A percentile compares a stretch with the other conserved stretches of the same genome.
These are phyloP conservation scores for Dioctria rufipes DNA, from an alignment of 2,888 invertebrate genomes.

Conservation along the genomic window DNA sequence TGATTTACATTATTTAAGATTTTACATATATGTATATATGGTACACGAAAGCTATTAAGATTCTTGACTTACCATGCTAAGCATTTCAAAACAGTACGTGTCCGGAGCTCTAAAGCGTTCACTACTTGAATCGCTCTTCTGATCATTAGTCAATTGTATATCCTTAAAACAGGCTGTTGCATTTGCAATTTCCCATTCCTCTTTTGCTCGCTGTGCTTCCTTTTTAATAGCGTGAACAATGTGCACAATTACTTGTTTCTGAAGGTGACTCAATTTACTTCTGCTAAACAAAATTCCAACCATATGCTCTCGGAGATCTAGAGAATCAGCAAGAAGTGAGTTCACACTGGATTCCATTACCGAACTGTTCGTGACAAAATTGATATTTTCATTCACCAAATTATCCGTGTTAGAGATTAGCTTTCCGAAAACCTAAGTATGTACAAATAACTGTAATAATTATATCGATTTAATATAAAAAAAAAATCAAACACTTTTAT, in stretches of 20 bases:
- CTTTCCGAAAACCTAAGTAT: conserved; percentile 88
- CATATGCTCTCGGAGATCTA: conserved; percentile 93
- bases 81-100: conserved; percentile 98
- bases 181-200: conserved; percentile 88
- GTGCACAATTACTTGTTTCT: conserved; percentile 93
- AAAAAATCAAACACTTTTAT: background rate
- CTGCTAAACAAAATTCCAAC: conserved; percentile 96
- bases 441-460: background rate
- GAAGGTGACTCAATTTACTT: conserved; percentile 92
- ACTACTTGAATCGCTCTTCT: conserved; percentile 65
- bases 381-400: conserved; percentile 68
- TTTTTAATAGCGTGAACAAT: conserved; percentile 92
- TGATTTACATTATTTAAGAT: conserved; percentile 68
- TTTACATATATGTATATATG: background rate
- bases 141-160: conserved; percentile 65
- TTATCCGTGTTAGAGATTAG: conserved; percentile 75
- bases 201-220: conserved; percentile 88
- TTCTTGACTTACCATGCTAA: conserved; percentile 81
- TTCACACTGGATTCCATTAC: conserved; percentile 66
- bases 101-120: conserved; percentile 74
- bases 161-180: conserved; percentile 65
- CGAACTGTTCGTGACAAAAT: conserved; percentile 62
- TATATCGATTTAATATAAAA: background rate
- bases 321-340: conserved; percentile 71
- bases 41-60: background rate